These are phyloP conservation scores for Cossypha polioptera DNA, from an alignment of 2,797 vertebrate species.

Conservation along the genomic window DNA sequence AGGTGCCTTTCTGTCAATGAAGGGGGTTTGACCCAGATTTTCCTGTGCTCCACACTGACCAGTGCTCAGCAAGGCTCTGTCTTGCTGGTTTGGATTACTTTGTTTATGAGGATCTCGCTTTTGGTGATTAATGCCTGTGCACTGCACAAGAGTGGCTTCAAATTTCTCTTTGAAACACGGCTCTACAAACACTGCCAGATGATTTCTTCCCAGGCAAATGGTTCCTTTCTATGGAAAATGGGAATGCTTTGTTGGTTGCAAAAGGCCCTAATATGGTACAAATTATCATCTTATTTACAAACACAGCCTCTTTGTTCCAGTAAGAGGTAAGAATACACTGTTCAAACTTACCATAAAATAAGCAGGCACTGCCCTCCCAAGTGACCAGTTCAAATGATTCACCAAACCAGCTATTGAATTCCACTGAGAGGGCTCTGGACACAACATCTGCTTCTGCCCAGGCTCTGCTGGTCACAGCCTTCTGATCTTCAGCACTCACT, in stretches of 20 bases:
- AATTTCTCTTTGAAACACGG: background rate
- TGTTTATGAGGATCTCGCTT: background rate
- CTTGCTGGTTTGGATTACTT: slow-evolving; percentile 7
- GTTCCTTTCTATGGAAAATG: slow-evolving; percentile 28
- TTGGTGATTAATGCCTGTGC: background rate
- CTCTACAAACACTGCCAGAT: slow-evolving; percentile 25
- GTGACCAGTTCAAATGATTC: slow-evolving; percentile 39
- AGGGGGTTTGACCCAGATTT: background rate
- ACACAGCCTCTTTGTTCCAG: slow-evolving; percentile 6
- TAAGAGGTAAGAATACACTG: background rate
- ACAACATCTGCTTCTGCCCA: slow-evolving; percentile 60
- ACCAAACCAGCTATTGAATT: slow-evolving; percentile 50
- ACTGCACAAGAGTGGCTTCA: background rate
- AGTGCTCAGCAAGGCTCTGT: background rate
- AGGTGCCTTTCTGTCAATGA: background rate
- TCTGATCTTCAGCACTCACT: slow-evolving; percentile 38
- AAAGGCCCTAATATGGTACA: slow-evolving; percentile 18
- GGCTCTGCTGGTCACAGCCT: slow-evolving; percentile 35
- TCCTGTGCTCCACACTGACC: background rate
- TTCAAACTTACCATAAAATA: slow-evolving; percentile 4
- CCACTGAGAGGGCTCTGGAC: background rate
- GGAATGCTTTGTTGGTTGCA: slow-evolving; percentile 24
- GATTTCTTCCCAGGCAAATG: slow-evolving; percentile 12
- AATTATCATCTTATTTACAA: slow-evolving; percentile 35
- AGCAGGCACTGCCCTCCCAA: slow-evolving; percentile 16